A percentile compares a stretch with the other conserved stretches of the same genome.
phyloP scores from a whole-genome alignment of 2,888 invertebrate genomes.

The Lithophane leautieri region DNA sequence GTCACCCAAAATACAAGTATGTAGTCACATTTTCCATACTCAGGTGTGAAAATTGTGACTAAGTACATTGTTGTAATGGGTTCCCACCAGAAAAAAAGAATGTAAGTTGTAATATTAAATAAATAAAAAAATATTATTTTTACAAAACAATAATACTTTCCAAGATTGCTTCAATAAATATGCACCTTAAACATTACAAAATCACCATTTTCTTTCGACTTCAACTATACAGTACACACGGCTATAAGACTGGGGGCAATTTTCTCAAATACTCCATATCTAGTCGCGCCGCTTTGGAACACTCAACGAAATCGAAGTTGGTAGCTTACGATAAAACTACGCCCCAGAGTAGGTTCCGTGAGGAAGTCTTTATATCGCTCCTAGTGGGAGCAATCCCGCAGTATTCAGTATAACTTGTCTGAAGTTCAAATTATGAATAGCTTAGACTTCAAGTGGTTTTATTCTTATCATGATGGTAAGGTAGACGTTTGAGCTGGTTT shows the following conservation, averaged over 20 bases:
- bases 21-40: too few species aligned
- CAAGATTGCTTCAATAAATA: background rate
- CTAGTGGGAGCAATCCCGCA: constrained; percentile 33
- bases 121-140: too few species aligned
- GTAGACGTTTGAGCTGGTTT: background rate
- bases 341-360: constrained; percentile 34
- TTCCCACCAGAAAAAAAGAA: too few species aligned
- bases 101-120: too few species aligned
- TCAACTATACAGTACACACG: background rate
- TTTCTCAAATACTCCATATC: constrained; percentile 71
- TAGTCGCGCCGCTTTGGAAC: constrained; percentile 53
- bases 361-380: constrained; percentile 43
- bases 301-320: constrained; percentile 60
- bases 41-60: too few species aligned
- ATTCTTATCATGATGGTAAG: background rate
- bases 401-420: constrained; percentile 4
- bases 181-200: background rate
- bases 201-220: background rate
- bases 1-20: too few species aligned
- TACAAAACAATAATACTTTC: too few species aligned
- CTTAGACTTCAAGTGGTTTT: background rate
- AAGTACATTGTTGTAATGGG: too few species aligned
- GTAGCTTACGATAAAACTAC: constrained; percentile 49
- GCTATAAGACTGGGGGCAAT: constrained; percentile 56
- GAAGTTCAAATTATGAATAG: constrained; percentile 19